Conservation (phyloP, 2,797 vertebrate species). For the Otus scops region DNA sequence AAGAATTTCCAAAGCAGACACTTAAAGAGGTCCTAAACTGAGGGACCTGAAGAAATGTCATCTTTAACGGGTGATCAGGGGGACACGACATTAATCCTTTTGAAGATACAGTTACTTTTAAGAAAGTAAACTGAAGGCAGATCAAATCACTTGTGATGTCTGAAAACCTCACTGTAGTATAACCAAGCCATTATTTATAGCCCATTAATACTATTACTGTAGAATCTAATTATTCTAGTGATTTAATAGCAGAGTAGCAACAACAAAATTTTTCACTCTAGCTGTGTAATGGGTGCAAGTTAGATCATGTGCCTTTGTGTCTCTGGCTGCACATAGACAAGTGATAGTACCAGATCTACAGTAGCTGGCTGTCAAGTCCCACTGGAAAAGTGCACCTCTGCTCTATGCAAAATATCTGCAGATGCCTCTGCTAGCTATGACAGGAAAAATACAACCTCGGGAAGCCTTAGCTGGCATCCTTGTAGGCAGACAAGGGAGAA, state of each 20-base stretch:
- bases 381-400: not conserved
- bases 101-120: not conserved
- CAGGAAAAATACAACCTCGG: not conserved
- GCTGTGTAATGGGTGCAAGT: not conserved
- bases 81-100: not conserved
- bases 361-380: not conserved
- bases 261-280: not conserved
- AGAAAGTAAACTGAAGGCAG: not conserved
- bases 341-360: not conserved
- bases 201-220: not conserved
- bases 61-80: not conserved
- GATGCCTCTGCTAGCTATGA: not conserved
- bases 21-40: not conserved
- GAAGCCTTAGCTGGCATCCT: not conserved
- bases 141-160: not conserved
- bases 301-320: not conserved
- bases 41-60: not conserved
- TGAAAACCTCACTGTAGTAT: not conserved
- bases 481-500: not conserved
- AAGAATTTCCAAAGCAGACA: not conserved
- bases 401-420: not conserved
- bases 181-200: not conserved
- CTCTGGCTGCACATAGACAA: not conserved
- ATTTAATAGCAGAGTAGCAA: not conserved
- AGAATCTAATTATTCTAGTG: not conserved